phyloP scores from a whole-genome alignment of 92 coral and sea anemone genomes.

The Phenganax marumi region DNA sequence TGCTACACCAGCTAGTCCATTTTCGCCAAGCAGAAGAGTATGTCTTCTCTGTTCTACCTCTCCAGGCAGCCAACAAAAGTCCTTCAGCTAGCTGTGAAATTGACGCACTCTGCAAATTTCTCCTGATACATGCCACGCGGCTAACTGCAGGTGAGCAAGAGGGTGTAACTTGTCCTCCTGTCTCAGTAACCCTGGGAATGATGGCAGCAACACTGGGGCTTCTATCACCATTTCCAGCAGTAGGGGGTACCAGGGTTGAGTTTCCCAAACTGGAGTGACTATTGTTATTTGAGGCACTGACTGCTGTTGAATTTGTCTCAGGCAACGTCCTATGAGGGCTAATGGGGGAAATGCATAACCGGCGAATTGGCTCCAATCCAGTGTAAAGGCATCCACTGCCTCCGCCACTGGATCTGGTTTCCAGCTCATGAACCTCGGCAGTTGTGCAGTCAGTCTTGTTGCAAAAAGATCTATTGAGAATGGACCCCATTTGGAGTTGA shows the following conservation, averaged over 20 bases:
- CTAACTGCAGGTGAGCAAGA: slow-evolving; percentile 50
- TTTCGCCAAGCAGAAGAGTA: slow-evolving; percentile 41
- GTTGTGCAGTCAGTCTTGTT: slow-evolving; percentile 18
- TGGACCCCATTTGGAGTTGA: not conserved
- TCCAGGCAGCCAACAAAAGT: slow-evolving; percentile 53
- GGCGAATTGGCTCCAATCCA: slow-evolving; percentile 51
- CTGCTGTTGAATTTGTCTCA: slow-evolving; percentile 47
- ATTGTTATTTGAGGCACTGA: slow-evolving; percentile 49
- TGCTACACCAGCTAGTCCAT: slow-evolving; percentile 51
- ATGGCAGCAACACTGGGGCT: not conserved
- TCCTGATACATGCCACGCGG: slow-evolving; percentile 51
- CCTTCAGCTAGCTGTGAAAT: slow-evolving; percentile 43
- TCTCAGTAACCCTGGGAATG: slow-evolving; percentile 37
- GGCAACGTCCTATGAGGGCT: slow-evolving; percentile 56
- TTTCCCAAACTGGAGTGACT: slow-evolving; percentile 46
- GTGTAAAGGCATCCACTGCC: slow-evolving; percentile 41
- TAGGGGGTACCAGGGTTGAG: slow-evolving; percentile 33
- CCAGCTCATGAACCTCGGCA: slow-evolving; percentile 24
- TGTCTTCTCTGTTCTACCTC: slow-evolving; percentile 32
- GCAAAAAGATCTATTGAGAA: slow-evolving; percentile 18
- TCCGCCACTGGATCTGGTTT: slow-evolving; percentile 27
- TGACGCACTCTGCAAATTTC: slow-evolving; percentile 23
- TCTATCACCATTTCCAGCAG: slow-evolving; percentile 8
- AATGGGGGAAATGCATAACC: slow-evolving; percentile 61
- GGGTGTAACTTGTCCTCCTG: slow-evolving; percentile 39